Conservation (phyloP, 2,797 vertebrate species). For the Orestias chungarensis region DNA sequence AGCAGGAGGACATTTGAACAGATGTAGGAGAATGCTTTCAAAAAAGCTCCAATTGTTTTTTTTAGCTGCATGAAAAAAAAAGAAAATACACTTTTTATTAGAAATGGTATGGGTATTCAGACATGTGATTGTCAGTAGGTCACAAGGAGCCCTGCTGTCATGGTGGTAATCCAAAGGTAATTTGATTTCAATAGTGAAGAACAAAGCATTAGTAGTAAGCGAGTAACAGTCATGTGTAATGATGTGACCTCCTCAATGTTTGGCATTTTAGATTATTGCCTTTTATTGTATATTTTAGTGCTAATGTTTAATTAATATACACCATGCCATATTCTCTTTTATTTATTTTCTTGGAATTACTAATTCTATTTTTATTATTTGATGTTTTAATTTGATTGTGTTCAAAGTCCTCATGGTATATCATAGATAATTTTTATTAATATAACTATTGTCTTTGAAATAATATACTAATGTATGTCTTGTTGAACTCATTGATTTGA, state of each 20-base stretch:
- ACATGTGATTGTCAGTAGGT: not conserved
- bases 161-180: not conserved
- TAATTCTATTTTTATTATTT: not conserved
- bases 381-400: not conserved
- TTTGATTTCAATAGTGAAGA: not conserved
- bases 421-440: not conserved
- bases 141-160: slow-evolving; percentile 2
- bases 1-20: too few relatives aligned
- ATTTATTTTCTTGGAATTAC: not conserved
- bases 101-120: not conserved
- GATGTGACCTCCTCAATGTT: not conserved
- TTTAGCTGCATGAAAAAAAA: not conserved
- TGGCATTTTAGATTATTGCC: not conserved
- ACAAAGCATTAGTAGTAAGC: not conserved
- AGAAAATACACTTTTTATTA: not conserved
- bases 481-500: not conserved
- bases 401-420: not conserved
- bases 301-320: not conserved
- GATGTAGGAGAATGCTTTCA: too few relatives aligned
- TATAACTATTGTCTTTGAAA: not conserved
- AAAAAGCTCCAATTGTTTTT: not conserved
- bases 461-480: not conserved
- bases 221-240: not conserved
- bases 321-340: too few relatives aligned
- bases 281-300: not conserved